phyloP scores from a whole-genome alignment of 2,888 invertebrate species.

The Noctua pronuba region DNA sequence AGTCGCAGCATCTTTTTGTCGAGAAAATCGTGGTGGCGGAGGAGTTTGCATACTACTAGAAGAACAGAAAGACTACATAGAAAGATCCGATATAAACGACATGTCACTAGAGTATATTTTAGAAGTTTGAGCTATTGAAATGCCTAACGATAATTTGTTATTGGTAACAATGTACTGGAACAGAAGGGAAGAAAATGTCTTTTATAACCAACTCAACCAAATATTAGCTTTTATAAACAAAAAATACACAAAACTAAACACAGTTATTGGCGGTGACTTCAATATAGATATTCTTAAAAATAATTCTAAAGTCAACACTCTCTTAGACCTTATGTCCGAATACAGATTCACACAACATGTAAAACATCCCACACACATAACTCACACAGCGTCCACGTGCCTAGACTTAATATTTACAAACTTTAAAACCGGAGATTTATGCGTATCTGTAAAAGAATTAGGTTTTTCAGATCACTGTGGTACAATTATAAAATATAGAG shows the following conservation, averaged over 20 bases:
- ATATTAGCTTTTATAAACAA: too few species aligned
- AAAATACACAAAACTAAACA: too few species aligned
- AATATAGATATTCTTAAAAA: background rate
- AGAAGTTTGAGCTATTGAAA: too few species aligned
- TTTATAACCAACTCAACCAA: too few species aligned
- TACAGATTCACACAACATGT: background rate
- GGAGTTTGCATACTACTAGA: conserved; percentile 3
- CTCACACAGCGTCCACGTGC: background rate
- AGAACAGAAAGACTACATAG: background rate
- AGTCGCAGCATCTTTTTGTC: conserved; percentile 14
- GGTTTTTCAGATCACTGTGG: too few species aligned
- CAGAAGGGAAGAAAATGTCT: too few species aligned
- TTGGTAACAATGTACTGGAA: too few species aligned
- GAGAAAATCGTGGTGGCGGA: conserved; percentile 11
- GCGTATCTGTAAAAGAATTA: too few species aligned
- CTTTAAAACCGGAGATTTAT: background rate
- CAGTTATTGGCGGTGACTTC: too few species aligned
- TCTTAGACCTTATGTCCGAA: background rate
- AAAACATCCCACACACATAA: background rate
- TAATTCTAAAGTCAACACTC: background rate
- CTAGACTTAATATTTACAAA: background rate
- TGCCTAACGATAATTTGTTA: too few species aligned
- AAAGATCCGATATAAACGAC: background rate
- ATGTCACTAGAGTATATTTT: background rate
- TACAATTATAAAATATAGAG: background rate